Conservation (phyloP, 2,888 invertebrate species). For the Steinernema carpocapsae region DNA sequence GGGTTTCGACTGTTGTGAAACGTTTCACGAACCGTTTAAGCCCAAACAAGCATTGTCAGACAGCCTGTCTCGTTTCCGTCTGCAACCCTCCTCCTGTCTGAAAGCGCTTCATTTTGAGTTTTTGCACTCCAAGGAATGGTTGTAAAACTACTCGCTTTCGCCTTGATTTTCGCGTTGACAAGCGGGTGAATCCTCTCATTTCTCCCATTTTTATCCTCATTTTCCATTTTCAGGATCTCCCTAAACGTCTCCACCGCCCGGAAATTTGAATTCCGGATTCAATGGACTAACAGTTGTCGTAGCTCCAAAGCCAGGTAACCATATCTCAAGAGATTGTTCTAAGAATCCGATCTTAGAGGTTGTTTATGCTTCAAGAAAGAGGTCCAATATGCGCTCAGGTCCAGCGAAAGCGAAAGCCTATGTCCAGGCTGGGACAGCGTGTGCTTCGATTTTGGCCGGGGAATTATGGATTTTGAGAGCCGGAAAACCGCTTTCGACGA, state of each 20-base stretch:
- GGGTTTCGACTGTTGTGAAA: too few species aligned
- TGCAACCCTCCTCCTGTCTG: too few species aligned
- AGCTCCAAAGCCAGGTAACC: not conserved
- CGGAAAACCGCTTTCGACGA: not conserved
- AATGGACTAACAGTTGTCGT: not conserved
- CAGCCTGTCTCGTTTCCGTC: too few species aligned
- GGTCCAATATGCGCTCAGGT: not conserved
- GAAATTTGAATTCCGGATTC: not conserved
- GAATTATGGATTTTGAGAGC: not conserved
- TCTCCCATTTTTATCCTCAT: not conserved
- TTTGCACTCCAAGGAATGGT: not conserved
- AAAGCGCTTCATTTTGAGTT: not conserved
- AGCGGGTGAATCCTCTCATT: not conserved
- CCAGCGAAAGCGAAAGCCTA: not conserved
- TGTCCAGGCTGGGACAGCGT: not conserved
- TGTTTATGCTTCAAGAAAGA: slow-evolving; percentile 11
- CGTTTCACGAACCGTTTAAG: too few species aligned
- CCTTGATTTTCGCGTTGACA: not conserved
- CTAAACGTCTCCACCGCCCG: not conserved
- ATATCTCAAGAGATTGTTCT: not conserved
- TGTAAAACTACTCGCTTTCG: not conserved
- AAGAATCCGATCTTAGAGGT: not conserved
- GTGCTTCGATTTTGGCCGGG: not conserved
- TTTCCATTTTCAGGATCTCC: not conserved
- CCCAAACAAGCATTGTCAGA: too few species aligned